Conservation (phyloP, 2,797 vertebrate species). For the Myripristis murdjan region DNA sequence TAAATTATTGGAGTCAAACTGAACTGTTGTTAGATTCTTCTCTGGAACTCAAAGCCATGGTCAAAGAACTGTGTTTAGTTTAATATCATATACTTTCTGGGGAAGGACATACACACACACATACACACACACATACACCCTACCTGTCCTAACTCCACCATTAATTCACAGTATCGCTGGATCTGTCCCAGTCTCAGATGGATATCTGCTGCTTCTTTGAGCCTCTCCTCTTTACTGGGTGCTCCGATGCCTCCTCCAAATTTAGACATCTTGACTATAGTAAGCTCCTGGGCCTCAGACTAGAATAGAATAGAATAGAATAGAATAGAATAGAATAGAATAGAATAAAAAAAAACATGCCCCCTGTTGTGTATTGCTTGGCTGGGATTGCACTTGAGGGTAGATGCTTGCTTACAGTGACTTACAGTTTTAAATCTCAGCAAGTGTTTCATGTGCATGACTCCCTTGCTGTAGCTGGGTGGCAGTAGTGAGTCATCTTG, state of each 20-base stretch:
- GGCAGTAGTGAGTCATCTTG: conserved; percentile 96
- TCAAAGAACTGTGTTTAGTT: too few relatives aligned
- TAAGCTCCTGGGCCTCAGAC: conserved; percentile 98
- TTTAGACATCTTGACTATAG: conserved; percentile 97
- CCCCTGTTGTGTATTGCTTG: too few relatives aligned
- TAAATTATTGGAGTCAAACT: too few relatives aligned
- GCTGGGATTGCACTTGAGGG: too few relatives aligned
- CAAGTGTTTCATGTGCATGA: conserved; percentile 97
- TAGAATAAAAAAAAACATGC: not conserved
- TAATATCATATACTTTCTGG: too few relatives aligned
- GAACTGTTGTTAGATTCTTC: too few relatives aligned
- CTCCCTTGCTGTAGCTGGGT: conserved; percentile 93
- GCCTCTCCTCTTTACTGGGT: conserved; percentile 94
- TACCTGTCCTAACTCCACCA: conserved; percentile 99
- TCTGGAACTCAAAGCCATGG: too few relatives aligned
- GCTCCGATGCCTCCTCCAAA: conserved; percentile 96
- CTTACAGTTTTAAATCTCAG: conserved; percentile 94
- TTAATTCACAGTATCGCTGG: conserved; percentile 97
- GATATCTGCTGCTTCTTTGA: conserved; percentile 96
- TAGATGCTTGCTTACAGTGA: conserved; percentile 10
- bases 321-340: conserved; percentile 84
- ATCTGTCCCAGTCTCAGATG: conserved; percentile 95
- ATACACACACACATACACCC: not conserved
- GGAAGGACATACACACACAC: not conserved
- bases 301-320: conserved; percentile 54